Conservation (phyloP, 2,797 vertebrate genomes). For the Percopsis omiscomaycus region DNA sequence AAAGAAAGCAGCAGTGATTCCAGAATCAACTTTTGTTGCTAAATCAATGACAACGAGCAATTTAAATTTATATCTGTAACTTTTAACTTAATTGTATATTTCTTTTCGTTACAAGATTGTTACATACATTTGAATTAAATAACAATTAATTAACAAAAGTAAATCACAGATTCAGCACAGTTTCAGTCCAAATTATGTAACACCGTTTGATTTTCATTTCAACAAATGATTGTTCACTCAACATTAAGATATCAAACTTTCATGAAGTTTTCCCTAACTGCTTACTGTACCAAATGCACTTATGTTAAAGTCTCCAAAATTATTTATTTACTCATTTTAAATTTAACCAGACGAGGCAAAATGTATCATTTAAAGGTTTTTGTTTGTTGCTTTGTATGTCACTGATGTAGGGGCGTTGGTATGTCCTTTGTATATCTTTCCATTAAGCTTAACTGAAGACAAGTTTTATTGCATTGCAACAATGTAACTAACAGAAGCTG, state of each 20-base stretch:
- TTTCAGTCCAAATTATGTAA: too few species aligned
- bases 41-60: too few species aligned
- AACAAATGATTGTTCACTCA: conserved; percentile 41
- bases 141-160: too few species aligned
- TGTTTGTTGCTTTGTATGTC: too few species aligned
- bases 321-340: conserved; percentile 26
- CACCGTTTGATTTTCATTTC: conserved; percentile 1
- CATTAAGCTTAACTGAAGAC: conserved; percentile 53
- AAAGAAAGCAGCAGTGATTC: too few species aligned
- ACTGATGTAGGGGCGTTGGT: too few species aligned
- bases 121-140: too few species aligned
- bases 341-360: conserved; percentile 23
- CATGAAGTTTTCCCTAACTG: conserved; percentile 26
- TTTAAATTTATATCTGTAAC: too few species aligned
- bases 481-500: conserved; percentile 59
- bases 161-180: too few species aligned
- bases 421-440: conserved; percentile 42
- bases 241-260: conserved; percentile 29
- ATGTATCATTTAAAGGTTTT: conserved; percentile 20
- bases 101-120: too few species aligned
- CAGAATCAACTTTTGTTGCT: too few species aligned
- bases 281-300: conserved; percentile 38
- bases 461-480: conserved; percentile 62
- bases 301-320: conserved; percentile 16
- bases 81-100: too few species aligned